Percentiles rank a stretch among this genome's conserved stretches.
phyloP scores from a whole-genome alignment of 2,113 vertebrate species.

The Lophotis ruficrista region DNA sequence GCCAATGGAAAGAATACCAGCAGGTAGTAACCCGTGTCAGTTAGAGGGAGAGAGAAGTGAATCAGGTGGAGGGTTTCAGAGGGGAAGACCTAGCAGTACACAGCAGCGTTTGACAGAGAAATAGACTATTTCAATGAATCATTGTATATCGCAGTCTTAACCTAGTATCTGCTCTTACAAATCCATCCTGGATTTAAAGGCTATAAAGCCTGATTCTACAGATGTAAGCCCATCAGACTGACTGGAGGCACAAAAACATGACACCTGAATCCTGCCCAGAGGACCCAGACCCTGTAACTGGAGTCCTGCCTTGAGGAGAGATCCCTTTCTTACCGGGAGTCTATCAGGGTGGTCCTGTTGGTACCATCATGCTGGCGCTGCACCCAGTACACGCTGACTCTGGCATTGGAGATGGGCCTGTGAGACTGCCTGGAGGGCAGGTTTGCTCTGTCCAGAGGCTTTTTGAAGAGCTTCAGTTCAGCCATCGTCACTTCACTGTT shows the following conservation, averaged over 20 bases:
- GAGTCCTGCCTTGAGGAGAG: background rate
- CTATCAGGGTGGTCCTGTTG: constrained; percentile 88
- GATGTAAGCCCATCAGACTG: background rate
- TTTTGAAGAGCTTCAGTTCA: constrained; percentile 90
- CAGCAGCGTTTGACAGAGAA: accelerated
- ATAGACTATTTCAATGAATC: background rate
- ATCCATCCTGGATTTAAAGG: background rate
- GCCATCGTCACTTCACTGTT: constrained; percentile 94
- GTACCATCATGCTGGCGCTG: constrained; percentile 79
- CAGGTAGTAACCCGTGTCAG: background rate
- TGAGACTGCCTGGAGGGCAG: constrained; percentile 62
- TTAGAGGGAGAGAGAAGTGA: background rate
- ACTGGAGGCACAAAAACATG: background rate
- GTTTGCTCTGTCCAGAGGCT: constrained; percentile 74
- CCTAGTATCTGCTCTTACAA: background rate
- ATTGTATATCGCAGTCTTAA: background rate
- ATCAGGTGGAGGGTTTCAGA: background rate
- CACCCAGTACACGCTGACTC: constrained; percentile 92
- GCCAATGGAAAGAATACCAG: background rate
- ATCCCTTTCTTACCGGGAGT: constrained; percentile 84
- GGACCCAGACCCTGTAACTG: background rate
- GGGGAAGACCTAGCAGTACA: background rate
- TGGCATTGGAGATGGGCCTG: constrained; percentile 79
- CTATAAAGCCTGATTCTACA: background rate
- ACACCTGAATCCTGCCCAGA: background rate